These are phyloP conservation scores for Psettodes erumei DNA, from an alignment of 2,113 vertebrate genomes.

Conservation along the genomic window DNA sequence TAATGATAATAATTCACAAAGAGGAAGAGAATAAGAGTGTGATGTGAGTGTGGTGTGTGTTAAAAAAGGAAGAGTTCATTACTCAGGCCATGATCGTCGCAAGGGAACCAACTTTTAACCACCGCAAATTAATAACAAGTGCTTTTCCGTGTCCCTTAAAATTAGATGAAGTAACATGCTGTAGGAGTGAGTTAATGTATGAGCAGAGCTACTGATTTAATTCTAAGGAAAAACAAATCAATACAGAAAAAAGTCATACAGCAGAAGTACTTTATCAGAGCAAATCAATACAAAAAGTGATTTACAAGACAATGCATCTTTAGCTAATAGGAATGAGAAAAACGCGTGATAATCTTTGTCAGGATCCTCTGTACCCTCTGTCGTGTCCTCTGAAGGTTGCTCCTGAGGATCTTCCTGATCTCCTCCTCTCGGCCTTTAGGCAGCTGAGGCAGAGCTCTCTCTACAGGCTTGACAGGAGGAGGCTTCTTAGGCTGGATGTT, in stretches of 20 bases:
- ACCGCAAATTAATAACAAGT: conserved; percentile 1
- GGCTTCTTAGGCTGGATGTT: conserved; percentile 93
- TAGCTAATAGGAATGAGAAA: background rate
- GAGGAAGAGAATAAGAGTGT: background rate
- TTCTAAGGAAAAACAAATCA: conserved; percentile 4
- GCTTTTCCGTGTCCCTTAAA: background rate
- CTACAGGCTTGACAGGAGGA: conserved; percentile 45
- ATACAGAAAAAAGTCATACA: conserved; percentile 9
- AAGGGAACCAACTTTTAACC: background rate
- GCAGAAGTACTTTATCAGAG: background rate
- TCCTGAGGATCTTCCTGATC: conserved; percentile 95
- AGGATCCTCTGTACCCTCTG: too few relatives aligned
- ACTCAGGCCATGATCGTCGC: background rate
- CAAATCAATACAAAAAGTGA: background rate
- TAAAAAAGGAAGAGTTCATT: too few relatives aligned
- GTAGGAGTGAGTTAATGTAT: background rate
- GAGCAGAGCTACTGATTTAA: conserved; percentile 4
- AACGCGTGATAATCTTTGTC: too few relatives aligned
- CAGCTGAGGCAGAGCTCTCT: conserved; percentile 87
- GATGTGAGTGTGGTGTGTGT: too few relatives aligned
- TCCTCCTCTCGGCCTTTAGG: conserved; percentile 95
- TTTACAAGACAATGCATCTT: background rate
- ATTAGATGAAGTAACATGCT: background rate
- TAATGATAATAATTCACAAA: background rate
- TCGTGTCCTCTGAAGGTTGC: conserved; percentile 95